Evolutionary conservation across 2,888 invertebrate species (phyloP).

Genomic region (Eupithecia pulchellata): DNA sequence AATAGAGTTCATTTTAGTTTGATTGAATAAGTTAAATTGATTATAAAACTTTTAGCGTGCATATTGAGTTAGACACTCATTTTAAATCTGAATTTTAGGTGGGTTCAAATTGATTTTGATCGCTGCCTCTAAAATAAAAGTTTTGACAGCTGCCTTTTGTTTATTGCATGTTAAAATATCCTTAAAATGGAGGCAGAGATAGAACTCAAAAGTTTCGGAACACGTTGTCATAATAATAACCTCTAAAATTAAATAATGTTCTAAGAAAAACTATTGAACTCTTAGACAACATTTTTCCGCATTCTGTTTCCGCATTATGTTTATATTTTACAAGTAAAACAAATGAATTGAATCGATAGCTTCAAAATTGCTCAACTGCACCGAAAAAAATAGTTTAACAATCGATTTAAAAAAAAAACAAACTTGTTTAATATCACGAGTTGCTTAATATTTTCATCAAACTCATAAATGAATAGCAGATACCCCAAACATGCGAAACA

Average conservation of each 20-base stretch:
- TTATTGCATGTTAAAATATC: neutral
- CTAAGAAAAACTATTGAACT: neutral
- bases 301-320: neutral
- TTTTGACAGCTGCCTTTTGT: slow-evolving; percentile 7
- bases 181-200: neutral
- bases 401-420: neutral
- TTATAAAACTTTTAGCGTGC: slow-evolving; percentile 34
- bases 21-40: slow-evolving; percentile 37
- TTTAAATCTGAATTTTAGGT: slow-evolving; percentile 20
- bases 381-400: neutral
- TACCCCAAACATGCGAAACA: slow-evolving; percentile 39
- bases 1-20: slow-evolving; percentile 34
- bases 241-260: neutral
- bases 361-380: neutral
- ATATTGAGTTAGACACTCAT: slow-evolving; percentile 22
- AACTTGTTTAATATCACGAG: neutral
- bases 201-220: neutral
- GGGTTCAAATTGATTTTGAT: slow-evolving; percentile 10
- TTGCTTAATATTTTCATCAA: slow-evolving; percentile 11
- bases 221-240: neutral
- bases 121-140: slow-evolving; percentile 9
- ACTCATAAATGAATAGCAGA: slow-evolving; percentile 24
- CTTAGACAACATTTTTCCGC: neutral
- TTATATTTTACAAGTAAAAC: neutral
- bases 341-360: neutral